Evolutionary conservation across 2,888 invertebrate genomes (phyloP), one percentile per base, ranked within the genome.

Genomic region (Leptothorax acervorum): DNA sequence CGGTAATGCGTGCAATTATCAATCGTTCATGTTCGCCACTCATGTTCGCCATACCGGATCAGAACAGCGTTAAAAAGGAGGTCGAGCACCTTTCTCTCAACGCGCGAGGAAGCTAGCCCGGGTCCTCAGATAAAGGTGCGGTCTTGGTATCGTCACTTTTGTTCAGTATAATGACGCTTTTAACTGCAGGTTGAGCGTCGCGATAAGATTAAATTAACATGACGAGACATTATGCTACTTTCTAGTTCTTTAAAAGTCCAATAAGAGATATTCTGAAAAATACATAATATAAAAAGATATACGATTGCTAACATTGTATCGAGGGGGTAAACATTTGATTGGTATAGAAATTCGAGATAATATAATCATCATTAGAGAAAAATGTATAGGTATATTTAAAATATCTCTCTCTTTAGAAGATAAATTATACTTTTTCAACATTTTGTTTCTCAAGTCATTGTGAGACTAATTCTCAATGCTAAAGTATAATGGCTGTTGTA

Each of bases 11-110:
- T 23, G 79, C 68, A 87, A 89, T 91, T 91, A 91, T 89, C 85
- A 88, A 87, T 88, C 78, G 74, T 57, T 51, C 74, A 57, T 60
- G 70, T 68, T 87, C 83, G 85, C 83, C 74, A 71, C 84, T 35
- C 35, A 35, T 35, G 35, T 35, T 35, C 35, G 35, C 35, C 35
- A 87, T 85, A 85, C 81, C 83, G 81, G 75, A 82, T 78, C 86
- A 85, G 86, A 84, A 89, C 87, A 85, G 86, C 87, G 90, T 91
- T 89, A 88, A 92, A 91, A 93, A 93, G 88, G 92, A 93, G 93
- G 93, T 92, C 93, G 91, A 65, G 83, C 90, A 92, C 93, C 93
- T 93, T 93, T 93, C 93, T 93, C 93, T 91, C 89, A 83, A 90
- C 62, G 87, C 82, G 66, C 85, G 89, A 91, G 86, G 86, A 85